phyloP scores from a whole-genome alignment of 2,888 invertebrate species.

The Rhagium mordax region DNA sequence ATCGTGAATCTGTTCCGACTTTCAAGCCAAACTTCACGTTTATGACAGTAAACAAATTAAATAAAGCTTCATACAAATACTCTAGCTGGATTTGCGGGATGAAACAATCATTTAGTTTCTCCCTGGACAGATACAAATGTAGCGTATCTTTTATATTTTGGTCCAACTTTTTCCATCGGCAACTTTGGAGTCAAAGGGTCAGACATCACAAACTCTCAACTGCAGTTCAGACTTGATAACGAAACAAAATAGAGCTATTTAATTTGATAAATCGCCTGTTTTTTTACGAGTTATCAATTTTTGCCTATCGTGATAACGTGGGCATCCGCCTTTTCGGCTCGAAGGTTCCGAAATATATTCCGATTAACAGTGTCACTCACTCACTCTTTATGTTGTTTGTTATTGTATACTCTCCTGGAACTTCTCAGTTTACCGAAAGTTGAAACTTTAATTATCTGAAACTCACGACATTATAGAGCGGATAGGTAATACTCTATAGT shows the following conservation, averaged over 20 bases:
- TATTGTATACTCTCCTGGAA: neutral
- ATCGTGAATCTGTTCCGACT: neutral
- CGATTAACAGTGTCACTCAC: neutral
- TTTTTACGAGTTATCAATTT: too few relatives aligned
- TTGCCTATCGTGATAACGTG: neutral
- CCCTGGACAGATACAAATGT: neutral
- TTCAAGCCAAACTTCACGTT: neutral
- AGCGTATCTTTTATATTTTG: neutral
- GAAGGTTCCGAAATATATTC: neutral
- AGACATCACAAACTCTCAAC: too few relatives aligned
- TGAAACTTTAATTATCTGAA: conserved; percentile 22
- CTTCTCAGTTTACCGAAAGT: neutral
- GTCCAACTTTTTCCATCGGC: neutral
- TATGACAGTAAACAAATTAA: neutral
- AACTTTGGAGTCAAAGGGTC: neutral
- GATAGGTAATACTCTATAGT: conserved; percentile 6
- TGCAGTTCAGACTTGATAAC: too few relatives aligned
- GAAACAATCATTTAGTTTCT: neutral
- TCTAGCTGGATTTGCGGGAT: neutral
- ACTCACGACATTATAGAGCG: conserved; percentile 4
- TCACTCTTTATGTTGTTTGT: neutral
- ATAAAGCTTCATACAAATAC: neutral
- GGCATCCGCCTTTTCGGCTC: neutral
- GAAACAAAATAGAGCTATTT: too few relatives aligned
- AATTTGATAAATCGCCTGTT: too few relatives aligned